phyloP scores from a whole-genome alignment of 2,888 invertebrate genomes.

The Cheilosia scutellata region DNA sequence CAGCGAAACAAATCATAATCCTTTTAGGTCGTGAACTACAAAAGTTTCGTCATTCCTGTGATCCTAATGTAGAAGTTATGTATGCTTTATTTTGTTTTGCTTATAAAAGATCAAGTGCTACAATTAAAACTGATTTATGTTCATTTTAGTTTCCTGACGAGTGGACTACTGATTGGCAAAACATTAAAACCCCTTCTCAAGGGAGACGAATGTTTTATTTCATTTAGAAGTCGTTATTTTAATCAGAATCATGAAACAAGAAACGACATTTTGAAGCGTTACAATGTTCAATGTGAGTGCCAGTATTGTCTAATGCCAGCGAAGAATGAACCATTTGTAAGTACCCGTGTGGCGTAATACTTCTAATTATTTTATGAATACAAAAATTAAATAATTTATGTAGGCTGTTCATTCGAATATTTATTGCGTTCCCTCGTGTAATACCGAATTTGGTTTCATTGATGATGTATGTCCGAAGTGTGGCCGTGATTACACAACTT shows the following conservation, averaged over 20 bases:
- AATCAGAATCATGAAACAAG: conserved; percentile 16
- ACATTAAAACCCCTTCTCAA: conserved; percentile 19
- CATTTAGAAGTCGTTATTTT: conserved; percentile 33
- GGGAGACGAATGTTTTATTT: conserved; percentile 47
- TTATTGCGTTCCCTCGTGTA: conserved; percentile 46
- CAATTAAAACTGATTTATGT: not conserved
- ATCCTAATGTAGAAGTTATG: conserved; percentile 48
- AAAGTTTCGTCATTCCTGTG: conserved; percentile 51
- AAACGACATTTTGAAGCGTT: conserved; percentile 13
- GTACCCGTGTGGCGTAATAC: not conserved
- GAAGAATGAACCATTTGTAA: conserved; percentile 15
- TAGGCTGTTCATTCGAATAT: conserved; percentile 40
- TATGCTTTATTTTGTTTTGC: not conserved
- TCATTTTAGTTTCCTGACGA: conserved; percentile 22
- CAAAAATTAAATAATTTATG: not conserved
- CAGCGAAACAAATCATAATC: conserved; percentile 31
- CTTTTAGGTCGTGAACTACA: conserved; percentile 33
- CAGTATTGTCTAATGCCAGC: conserved; percentile 34
- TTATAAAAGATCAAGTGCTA: not conserved
- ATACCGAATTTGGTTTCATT: conserved; percentile 27
- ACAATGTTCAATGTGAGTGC: conserved; percentile 32
- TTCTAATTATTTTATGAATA: not conserved
- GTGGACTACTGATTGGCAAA: conserved; percentile 21
- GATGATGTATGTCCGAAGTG: conserved; percentile 34
- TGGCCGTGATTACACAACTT: conserved; percentile 23